These are phyloP conservation scores for Onychostoma macrolepis DNA, from an alignment of 2,113 vertebrate species.

Conservation along the genomic window DNA sequence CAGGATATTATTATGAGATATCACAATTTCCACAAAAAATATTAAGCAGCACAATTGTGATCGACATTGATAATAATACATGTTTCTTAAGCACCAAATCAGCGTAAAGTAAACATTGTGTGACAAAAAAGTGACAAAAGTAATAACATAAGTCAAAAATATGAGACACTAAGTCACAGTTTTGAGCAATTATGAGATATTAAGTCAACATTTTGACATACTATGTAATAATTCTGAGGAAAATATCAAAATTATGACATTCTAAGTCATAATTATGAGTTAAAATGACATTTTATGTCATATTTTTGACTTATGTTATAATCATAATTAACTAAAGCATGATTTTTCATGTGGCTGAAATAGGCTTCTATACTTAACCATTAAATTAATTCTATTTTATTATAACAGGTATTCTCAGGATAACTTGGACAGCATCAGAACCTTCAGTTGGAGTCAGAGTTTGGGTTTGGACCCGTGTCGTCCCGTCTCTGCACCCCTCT, in stretches of 20 bases:
- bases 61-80: background rate
- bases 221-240: too few species aligned
- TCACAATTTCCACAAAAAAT: background rate
- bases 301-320: background rate
- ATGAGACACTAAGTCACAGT: too few species aligned
- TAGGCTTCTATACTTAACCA: background rate
- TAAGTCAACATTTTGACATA: too few species aligned
- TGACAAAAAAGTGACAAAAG: too few species aligned
- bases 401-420: constrained; percentile 69
- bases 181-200: too few species aligned
- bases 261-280: too few species aligned
- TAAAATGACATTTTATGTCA: background rate
- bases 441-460: constrained; percentile 73
- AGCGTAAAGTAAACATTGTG: too few species aligned
- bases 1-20: background rate
- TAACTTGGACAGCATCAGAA: constrained; percentile 65
- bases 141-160: background rate
- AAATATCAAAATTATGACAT: too few species aligned
- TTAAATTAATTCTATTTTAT: background rate
- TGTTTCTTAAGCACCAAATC: background rate
- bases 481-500: constrained; percentile 70
- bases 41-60: background rate
- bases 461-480: constrained; percentile 63
- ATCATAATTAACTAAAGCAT: background rate
- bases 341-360: background rate